Evolutionary conservation across 2,113 vertebrate species (phyloP).

Genomic region (Corythoichthys haematopterus): DNA sequence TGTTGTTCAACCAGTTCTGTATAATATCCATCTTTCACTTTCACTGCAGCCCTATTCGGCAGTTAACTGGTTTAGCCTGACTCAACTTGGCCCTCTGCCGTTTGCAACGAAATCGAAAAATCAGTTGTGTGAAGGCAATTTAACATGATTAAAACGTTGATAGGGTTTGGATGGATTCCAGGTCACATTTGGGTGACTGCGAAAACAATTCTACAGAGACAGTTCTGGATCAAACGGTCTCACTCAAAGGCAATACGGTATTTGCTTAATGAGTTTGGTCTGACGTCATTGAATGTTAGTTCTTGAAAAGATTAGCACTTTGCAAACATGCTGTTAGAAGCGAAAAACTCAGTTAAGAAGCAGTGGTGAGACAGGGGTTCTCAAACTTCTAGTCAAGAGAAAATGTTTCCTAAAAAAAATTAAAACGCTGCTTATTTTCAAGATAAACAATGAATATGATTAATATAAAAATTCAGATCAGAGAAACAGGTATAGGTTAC

Average conservation of each 20-base stretch:
- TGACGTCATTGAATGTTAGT: constrained; percentile 1
- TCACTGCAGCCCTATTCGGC: neutral
- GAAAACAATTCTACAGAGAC: no score
- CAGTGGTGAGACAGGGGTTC: neutral
- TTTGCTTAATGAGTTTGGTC: neutral
- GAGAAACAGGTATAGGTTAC: no score
- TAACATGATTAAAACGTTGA: neutral
- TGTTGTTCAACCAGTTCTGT: neutral
- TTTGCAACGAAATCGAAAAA: neutral
- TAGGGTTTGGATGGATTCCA: neutral
- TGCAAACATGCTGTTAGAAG: neutral
- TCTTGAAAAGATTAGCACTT: neutral
- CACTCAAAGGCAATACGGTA: neutral
- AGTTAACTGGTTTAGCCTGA: neutral
- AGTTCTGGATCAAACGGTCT: neutral
- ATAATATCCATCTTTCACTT: neutral
- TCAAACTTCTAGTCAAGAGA: neutral
- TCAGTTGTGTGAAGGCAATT: neutral
- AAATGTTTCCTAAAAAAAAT: neutral
- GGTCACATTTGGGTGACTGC: no score
- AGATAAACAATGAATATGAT: no score
- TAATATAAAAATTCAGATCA: no score
- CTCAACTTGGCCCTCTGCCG: neutral
- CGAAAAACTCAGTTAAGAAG: neutral
- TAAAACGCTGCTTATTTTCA: neutral